A percentile compares a stretch with the other conserved stretches of the same genome.
Evolutionary conservation across 2,888 invertebrate species (phyloP).

Genomic region (Chouioia cunea): DNA sequence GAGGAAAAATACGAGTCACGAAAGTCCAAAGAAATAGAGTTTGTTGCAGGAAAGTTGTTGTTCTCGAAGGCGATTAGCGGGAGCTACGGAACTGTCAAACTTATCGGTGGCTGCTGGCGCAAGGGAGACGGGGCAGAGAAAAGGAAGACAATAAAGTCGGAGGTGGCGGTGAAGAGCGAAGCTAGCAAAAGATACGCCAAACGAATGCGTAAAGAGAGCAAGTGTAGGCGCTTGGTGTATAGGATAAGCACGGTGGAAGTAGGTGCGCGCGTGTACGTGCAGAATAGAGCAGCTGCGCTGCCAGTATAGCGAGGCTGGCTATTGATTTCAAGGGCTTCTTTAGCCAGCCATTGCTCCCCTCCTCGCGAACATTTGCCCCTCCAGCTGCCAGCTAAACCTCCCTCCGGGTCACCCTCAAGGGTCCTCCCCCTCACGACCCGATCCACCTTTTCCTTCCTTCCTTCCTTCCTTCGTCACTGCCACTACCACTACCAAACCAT

Average conservation of each 20-base stretch:
- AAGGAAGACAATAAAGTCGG: constrained; percentile 24
- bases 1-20: not conserved
- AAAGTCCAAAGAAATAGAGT: not conserved
- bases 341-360: constrained; percentile 56
- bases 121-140: constrained; percentile 1
- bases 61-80: no score
- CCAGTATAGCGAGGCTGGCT: constrained; percentile 64
- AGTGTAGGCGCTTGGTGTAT: constrained; percentile 48
- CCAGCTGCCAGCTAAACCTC: constrained; percentile 63
- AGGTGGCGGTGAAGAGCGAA: constrained; percentile 46
- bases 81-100: no score
- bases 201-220: constrained; percentile 51
- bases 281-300: constrained; percentile 59
- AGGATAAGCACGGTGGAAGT: constrained; percentile 49
- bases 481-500: no score
- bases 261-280: no score
- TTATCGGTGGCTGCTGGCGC: no score
- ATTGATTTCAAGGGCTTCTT: constrained; percentile 69
- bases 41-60: no score
- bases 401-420: constrained; percentile 62
- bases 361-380: constrained; percentile 37
- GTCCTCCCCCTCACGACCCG: constrained; percentile 35
- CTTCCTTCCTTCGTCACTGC: not conserved
- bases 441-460: not conserved
- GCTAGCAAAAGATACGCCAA: constrained; percentile 23